Base-by-base conservation (phyloP, 2,888 invertebrate genomes). In the Cephus nigrinus region DNA sequence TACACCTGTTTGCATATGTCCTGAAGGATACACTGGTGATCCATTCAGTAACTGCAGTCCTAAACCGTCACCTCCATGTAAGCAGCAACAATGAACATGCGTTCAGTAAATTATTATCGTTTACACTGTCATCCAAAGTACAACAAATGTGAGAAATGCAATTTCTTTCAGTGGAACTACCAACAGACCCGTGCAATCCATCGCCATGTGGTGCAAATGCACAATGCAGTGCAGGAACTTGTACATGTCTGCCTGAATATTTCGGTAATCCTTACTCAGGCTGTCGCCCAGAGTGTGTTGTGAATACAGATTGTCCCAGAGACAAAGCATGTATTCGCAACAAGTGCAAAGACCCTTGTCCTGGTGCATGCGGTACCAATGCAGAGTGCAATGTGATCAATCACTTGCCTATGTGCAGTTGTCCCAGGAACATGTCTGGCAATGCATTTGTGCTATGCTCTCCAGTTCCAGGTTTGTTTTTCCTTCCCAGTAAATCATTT, bases 331-430 rank as follows among this genome's bases (percentile, higher is more conserved):
- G 93, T 82, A 88, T 93, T 69, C 86, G 89, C 68, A 91, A 91
- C 79, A 92, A 92, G 81, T 93, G 93, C 80, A 85, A 85, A 68
- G 91, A 93, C 74, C 95, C 95, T n/a, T 97, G 97, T 86, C 92
- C 92, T 0, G 95, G 95, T 78, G 93, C 95, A 1, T 98, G 98
- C 89, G 97, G 97, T 15, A 91, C 93, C 79, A 94, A 94, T 83
- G 95, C 96, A 11, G 90, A 94, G 79, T 97, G 97, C 90, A 93
- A 94, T 82, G 95, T 96, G 11, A 93, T 94, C 86, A 96, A 95
- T 90, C 96, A 93, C 83, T 86, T 92, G 35, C 92, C 93, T 4
- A 90, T 92, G 83, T 93, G 93, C 80, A 93, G 93, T 77, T 96
- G 96, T 85, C 93, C 94, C 12, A 93, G 94, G 32, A 94, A 94